Conservation (phyloP, 2,888 invertebrate genomes). For the Neelides folsomi region DNA sequence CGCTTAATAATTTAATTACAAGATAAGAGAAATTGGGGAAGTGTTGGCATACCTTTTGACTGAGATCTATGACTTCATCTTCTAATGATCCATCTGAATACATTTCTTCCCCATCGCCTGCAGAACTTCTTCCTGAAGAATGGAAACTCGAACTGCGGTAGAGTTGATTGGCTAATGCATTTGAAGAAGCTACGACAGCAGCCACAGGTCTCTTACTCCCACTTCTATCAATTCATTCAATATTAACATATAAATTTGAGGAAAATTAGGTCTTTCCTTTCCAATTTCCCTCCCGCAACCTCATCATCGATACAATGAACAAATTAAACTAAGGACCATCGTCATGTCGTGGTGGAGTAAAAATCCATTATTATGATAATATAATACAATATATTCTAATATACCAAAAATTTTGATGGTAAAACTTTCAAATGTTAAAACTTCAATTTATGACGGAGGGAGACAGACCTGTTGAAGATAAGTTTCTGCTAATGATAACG, state of each 20-base stretch:
- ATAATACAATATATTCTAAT: too few relatives aligned
- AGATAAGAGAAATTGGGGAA: neutral
- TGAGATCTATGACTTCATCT: conserved; percentile 86
- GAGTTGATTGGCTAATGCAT: conserved; percentile 54
- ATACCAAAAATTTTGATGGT: too few relatives aligned
- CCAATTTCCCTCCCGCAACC: neutral
- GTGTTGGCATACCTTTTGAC: conserved; percentile 59
- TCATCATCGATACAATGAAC: neutral
- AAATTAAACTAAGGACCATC: neutral
- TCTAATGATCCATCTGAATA: conserved; percentile 84
- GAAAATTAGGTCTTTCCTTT: neutral
- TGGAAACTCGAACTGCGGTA: conserved; percentile 87
- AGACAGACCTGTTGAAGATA: too few relatives aligned
- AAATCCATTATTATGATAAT: too few relatives aligned
- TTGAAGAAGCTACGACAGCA: conserved; percentile 38
- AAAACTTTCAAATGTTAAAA: too few relatives aligned
- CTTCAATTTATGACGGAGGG: too few relatives aligned
- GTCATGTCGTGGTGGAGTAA: neutral
- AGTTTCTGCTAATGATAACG: too few relatives aligned
- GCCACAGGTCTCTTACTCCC: conserved; percentile 22
- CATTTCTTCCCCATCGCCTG: conserved; percentile 87
- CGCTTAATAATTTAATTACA: too few relatives aligned
- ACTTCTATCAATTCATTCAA: conserved; percentile 7
- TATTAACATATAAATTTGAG: neutral
- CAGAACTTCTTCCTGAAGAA: conserved; percentile 80